Base-by-base conservation (phyloP, 1,140 invertebrate genomes). In the Heterodera carotae region DNA sequence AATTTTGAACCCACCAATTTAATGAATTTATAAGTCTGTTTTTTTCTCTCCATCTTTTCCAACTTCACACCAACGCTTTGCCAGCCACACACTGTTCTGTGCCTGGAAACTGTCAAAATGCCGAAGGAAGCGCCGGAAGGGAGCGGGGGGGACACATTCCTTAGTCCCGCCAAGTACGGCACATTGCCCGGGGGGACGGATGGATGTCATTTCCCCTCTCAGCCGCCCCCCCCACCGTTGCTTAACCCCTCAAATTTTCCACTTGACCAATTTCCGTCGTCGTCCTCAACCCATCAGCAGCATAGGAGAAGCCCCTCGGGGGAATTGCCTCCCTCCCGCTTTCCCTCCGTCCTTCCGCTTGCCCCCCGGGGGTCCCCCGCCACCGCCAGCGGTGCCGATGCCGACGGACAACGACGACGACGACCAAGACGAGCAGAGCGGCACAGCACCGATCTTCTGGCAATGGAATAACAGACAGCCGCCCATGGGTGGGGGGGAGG, bases 401-500 rank as follows among this genome's bases (percentile, higher is more conserved):
- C 60, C n/a, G 60, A 62, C 60, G 60, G 22, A 8, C 60, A 62
- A 8, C 60, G n/a, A n/a, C n/a, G n/a, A n/a, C n/a, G n/a, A n/a
- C n/a, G n/a, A n/a, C n/a, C n/a, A n/a, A n/a, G n/a, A n/a, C n/a
- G n/a, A n/a, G n/a, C n/a, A n/a, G n/a, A n/a, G n/a, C n/a, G n/a
- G n/a, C n/a, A n/a, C n/a, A n/a, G n/a, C 60, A 31, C 60, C 60
- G 60, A 62, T 62, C 60, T 8, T 62, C 60, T 62, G 60, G 60
- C 7, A n/a, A n/a, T 6, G 18, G n/a, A 62, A 62, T 25, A 62
- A 62, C 60, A 62, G 60, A 8, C n/a, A n/a, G n/a, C n/a, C n/a
- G n/a, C n/a, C n/a, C n/a, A n/a, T 31, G 60, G 29, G 60, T 7
- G 60, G 60, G 29, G 60, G 60, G 29, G 60, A n/a, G n/a, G n/a